Evolutionary conservation across 2,113 vertebrate genomes (phyloP), one percentile per base, ranked within the genome.

Genomic region (Apteryx mantelli): DNA sequence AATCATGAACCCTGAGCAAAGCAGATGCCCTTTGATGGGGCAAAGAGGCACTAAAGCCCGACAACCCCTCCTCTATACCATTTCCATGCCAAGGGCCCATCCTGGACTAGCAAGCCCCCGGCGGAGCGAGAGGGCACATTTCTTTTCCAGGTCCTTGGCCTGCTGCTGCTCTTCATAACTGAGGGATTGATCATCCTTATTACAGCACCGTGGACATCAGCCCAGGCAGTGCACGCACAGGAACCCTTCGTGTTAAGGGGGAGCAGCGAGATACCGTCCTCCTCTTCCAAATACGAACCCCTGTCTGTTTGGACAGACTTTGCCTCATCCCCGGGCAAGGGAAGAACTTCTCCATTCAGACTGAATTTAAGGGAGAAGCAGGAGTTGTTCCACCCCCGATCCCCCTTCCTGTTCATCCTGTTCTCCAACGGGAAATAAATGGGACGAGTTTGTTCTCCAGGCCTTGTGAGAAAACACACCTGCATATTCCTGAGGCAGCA

Each of bases 401-500:
- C 30, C 32, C 44, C 4, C 34, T 73, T 58, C 32, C 26, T 14
- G 5, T 22, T 22, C 73, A 38, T n/a, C 73, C 65, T 34, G 7
- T 7, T 76, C 46, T 48, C 26, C 24, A n/a, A 4, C 3, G 5
- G 30, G 28, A 28, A 58, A 19, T 1, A 6, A 34, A 42, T 1
- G 17, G 25, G 63, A 73, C 1, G 1, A 19, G 69, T 38, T 26
- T 48, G 75, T 3, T 19, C 30, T 4, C 36, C 77, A 48, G 46
- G 56, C 50, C 78, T 18, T 1, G 3, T 52, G 64, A 38, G 22
- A 14, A 3, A 8, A 9, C 94, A 22, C 95, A 99, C 99, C 99
- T 98, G 99, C 99, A 0, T 99, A 99, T 96, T 99, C 99, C 98
- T 99, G 99, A 9, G 99, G 99, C 96, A 99, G 98, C 99, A 99